Conservation (phyloP, 2,888 invertebrate species). For the Nephrocerus scutellatus region DNA sequence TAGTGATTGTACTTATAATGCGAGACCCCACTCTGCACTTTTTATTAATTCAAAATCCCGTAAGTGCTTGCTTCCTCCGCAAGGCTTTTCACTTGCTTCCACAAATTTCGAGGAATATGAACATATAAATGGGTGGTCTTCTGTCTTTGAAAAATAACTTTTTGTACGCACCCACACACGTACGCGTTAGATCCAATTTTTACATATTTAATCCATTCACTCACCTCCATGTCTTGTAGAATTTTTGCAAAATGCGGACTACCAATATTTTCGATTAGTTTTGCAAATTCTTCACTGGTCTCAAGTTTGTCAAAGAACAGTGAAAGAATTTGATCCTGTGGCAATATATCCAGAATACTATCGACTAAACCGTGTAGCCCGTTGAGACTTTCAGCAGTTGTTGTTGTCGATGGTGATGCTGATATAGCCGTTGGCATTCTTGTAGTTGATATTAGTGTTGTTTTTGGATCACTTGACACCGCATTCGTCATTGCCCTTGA, state of each 20-base stretch:
- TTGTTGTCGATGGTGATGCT: conserved; percentile 16
- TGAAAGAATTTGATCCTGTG: conserved; percentile 44
- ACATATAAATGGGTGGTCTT: too few relatives aligned
- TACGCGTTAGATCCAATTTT: background rate
- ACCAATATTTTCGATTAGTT: conserved; percentile 40
- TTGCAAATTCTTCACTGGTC: conserved; percentile 39
- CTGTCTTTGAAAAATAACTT: too few relatives aligned
- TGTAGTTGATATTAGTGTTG: conserved; percentile 1
- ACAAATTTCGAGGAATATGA: too few relatives aligned
- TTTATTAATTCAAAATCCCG: conserved; percentile 14
- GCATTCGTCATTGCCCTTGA: too few relatives aligned
- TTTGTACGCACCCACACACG: background rate
- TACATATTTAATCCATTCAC: too few relatives aligned
- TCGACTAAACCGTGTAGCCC: conserved; percentile 44
- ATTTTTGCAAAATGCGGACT: conserved; percentile 38
- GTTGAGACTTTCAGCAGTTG: conserved; percentile 28
- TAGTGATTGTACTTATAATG: conserved; percentile 9
- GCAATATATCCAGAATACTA: conserved; percentile 40
- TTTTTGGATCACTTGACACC: too few relatives aligned
- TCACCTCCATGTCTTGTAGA: conserved; percentile 41
- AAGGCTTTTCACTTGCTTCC: too few relatives aligned
- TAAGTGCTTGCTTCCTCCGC: conserved; percentile 9
- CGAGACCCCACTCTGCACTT: conserved; percentile 4
- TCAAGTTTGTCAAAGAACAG: conserved; percentile 45
- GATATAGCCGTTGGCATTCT: conserved; percentile 9